Evolutionary conservation across 2,888 invertebrate genomes (phyloP), one percentile per base, ranked within the genome.

Genomic region (Chaitophorus viminalis): DNA sequence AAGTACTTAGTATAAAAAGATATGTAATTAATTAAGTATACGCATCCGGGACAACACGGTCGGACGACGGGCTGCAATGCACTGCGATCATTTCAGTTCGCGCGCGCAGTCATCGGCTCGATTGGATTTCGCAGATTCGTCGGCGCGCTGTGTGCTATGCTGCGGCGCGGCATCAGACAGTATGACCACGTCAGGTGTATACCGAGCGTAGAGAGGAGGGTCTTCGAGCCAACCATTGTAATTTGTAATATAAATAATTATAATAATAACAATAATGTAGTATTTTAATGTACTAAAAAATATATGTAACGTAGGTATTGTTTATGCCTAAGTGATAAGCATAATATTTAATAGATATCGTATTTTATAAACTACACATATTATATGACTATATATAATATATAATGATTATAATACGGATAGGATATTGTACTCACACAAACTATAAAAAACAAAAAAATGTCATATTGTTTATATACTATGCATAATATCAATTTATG

Each of bases 71-170:
- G 79, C 39, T 74, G 75, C 74, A 36, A 60, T 74, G 87, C 87
- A 87, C 87, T 87, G 79, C 81, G 81, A 87, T 65, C 81, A 29
- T 54, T 75, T 46, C 29, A 46, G 87, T 87, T 87, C 54, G 65
- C 74, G 87, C 87, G 87, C 87, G 65, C 87, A 81, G 87, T 87
- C 87, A 81, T 87, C 87, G 87, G 87, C 87, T 87, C 87, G 79
- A 87, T 87, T 54, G 87, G 65, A 87, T 87, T 87, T 87, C 81
- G 87, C 87, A 87, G 87, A 87, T 87, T 87, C 74, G 87, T 81
- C 81, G 46, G 46, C 87, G 81, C 87, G 60, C 36, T 81, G 87
- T 81, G 78, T 65, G 75, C 72, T 75, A 46, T 76, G 52, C 60
- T 31, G 31, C 39, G 29, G 82, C 31, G 78, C 82, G 82, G 39